Evolutionary conservation across 2,113 vertebrate species (phyloP).

Genomic region (Origma solitaria): DNA sequence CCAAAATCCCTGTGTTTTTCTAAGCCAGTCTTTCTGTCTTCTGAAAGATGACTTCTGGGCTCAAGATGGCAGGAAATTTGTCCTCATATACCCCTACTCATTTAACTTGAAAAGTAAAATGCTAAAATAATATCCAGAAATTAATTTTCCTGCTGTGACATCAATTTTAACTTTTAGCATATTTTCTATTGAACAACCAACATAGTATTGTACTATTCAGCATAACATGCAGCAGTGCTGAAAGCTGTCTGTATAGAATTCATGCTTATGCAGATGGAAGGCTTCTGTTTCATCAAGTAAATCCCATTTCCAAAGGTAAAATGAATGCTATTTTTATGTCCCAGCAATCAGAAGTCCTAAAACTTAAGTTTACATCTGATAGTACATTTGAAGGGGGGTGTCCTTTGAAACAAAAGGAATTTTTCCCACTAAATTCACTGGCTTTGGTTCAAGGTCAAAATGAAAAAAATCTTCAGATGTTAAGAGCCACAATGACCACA

Average conservation of each 20-base stretch:
- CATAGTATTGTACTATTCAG: not conserved
- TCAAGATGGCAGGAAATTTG: not conserved
- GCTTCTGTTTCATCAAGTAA: not conserved
- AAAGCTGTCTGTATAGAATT: not conserved
- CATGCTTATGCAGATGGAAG: not conserved
- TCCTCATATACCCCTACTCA: not conserved
- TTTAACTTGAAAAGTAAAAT: not conserved
- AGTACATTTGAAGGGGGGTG: not conserved
- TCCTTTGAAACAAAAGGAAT: not conserved
- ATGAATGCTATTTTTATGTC: not conserved
- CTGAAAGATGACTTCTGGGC: not conserved
- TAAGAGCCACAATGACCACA: not conserved
- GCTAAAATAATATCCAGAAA: not conserved
- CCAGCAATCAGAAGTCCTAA: not conserved
- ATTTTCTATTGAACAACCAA: not conserved
- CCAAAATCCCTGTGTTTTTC: not conserved
- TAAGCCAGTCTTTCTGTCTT: not conserved
- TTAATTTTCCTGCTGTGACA: not conserved
- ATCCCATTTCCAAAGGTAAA: not conserved
- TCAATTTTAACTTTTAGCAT: not conserved
- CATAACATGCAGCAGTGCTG: not conserved
- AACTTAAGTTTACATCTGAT: not conserved
- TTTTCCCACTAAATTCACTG: not conserved
- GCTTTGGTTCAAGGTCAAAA: not conserved
- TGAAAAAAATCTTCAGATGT: not conserved